These are phyloP conservation scores for Diplosoma virens DNA, from an alignment of 23 tunicate species.

Conservation along the genomic window DNA sequence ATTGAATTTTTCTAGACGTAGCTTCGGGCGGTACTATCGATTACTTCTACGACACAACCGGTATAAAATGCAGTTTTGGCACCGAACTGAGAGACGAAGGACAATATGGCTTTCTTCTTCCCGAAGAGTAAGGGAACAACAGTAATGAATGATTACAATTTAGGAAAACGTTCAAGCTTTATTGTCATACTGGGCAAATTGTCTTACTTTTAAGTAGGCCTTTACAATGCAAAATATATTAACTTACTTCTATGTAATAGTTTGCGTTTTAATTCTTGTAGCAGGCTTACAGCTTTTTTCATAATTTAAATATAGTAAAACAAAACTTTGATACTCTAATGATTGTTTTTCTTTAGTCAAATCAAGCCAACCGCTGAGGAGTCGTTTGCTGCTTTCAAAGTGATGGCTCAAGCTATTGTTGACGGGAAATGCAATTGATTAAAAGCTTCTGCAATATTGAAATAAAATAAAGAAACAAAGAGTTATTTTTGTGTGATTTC, in stretches of 20 bases:
- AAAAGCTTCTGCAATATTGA: no score
- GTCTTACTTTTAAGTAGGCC: no score
- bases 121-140: slow-evolving; percentile 55
- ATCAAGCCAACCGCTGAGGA: slow-evolving; percentile 70
- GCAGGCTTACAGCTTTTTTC: no score
- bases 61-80: slow-evolving; percentile 50
- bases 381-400: slow-evolving; percentile 43
- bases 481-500: no score
- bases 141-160: no score
- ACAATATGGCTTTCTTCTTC: slow-evolving; percentile 79
- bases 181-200: no score
- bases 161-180: no score
- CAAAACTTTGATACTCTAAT: neutral
- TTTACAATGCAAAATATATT: no score
- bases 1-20: slow-evolving; percentile 18
- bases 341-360: slow-evolving; percentile 27
- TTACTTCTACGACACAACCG: slow-evolving; percentile 51
- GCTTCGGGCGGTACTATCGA: slow-evolving; percentile 98
- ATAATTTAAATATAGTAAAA: neutral
- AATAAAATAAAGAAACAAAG: no score
- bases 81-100: slow-evolving; percentile 92
- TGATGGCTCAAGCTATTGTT: slow-evolving; percentile 56
- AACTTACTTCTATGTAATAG: no score
- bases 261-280: no score
- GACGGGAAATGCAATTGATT: slow-evolving; percentile 49